These are phyloP conservation scores for Melieria picta DNA, from an alignment of 2,888 invertebrate genomes.

Conservation along the genomic window DNA sequence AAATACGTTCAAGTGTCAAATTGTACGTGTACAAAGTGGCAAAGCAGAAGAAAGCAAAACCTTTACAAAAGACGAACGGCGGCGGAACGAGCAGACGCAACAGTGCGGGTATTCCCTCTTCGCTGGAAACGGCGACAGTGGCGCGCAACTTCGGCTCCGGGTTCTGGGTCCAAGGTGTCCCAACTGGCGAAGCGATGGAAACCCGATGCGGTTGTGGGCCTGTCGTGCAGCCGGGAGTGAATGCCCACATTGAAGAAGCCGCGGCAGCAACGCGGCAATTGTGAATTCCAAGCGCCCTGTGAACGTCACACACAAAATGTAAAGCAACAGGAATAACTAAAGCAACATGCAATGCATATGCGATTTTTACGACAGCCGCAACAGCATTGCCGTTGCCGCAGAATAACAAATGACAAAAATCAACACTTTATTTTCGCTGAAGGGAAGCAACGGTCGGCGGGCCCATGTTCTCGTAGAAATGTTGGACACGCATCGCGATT, in stretches of 20 bases:
- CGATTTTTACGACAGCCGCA: neutral
- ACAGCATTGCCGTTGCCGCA: neutral
- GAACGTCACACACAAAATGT: slow-evolving; percentile 19
- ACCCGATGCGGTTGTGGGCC: too few species aligned
- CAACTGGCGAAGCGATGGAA: too few species aligned
- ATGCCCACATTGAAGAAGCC: neutral
- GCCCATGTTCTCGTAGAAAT: neutral
- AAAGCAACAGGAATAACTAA: slow-evolving; percentile 13
- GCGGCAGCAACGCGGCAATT: neutral
- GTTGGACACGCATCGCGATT: slow-evolving; percentile 6
- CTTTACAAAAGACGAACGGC: neutral
- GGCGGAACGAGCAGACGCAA: neutral
- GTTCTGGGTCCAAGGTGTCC: too few species aligned
- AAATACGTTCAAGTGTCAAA: slow-evolving; percentile 22
- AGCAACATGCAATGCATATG: neutral
- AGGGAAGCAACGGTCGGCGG: neutral
- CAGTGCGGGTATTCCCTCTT: too few species aligned
- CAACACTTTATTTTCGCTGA: neutral
- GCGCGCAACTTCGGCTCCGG: too few species aligned
- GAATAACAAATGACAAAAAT: neutral
- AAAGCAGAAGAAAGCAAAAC: slow-evolving; percentile 5
- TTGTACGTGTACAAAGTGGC: slow-evolving; percentile 5
- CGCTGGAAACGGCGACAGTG: too few species aligned
- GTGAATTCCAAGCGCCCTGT: slow-evolving; percentile 7
- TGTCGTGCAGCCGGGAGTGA: neutral